Evolutionary conservation across 2,888 invertebrate genomes (phyloP), one percentile per base, ranked within the genome.

Genomic region (Patella ulyssiponensis): DNA sequence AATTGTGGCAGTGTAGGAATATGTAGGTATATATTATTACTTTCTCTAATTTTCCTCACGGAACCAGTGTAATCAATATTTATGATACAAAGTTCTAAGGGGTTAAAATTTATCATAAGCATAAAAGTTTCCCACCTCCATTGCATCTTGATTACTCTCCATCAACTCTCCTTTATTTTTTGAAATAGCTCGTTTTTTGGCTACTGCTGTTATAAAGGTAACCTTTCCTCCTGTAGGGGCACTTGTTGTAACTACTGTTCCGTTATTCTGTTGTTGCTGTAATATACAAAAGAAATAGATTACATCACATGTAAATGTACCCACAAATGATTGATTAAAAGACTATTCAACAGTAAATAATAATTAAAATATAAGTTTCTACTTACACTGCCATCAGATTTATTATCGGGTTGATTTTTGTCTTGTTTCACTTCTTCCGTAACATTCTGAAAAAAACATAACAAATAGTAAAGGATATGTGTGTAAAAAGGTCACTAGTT

Each of bases 121-220:
- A 33, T 33, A 33, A 33, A 33, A 33, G 33, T 33, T 33, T 33
- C 77, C 70, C 88, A 93, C 93, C 92, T 94, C 99, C 81, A 99
- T 92, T 0, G 97, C 98, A 91, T 99, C 99, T 92, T 98, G 97
- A 92, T 99, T 98, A 91, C 98, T 98, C 92, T 99, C 98, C 89
- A 99, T 97, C n/a, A 99, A 93, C 92, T 99, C 99, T 76, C 99
- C 99, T 90, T 98, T 98, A 79, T 85, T 86, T 5, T 80, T 80
- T 0, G 87, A 84, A 70, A 88, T 88, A 7, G 75, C 82, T 77
- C 86, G 87, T 81, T 83, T 88, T 78, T 88, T 90, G 14, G 87
- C 88, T 20, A 90, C 89, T 51, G 87, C 91, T 77, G 88, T 90
- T 58, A 89, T 89, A 69, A 90, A 86, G 9, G 90, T 90, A 33